These are phyloP conservation scores for Geophilus truncorum DNA, from an alignment of 2,888 invertebrate species.

Conservation along the genomic window DNA sequence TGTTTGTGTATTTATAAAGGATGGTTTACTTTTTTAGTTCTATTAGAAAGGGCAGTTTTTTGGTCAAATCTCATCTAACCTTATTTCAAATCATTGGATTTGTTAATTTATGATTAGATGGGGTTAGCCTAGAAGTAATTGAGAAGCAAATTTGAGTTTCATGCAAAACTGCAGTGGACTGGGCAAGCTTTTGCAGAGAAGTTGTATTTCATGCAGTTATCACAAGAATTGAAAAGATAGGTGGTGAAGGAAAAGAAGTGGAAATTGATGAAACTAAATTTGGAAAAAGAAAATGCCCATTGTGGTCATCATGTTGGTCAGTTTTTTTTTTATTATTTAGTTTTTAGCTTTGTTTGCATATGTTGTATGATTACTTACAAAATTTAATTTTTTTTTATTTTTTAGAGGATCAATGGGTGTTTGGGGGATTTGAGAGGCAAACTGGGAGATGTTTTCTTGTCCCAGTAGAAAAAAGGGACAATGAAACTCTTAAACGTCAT, in stretches of 20 bases:
- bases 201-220: slow-evolving; percentile 4
- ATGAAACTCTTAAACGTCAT: background rate
- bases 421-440: background rate
- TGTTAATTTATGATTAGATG: background rate
- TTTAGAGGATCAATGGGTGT: background rate
- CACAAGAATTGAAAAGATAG: background rate
- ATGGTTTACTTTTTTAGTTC: background rate
- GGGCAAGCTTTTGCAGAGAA: slow-evolving; percentile 31
- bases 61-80: background rate
- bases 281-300: slow-evolving; percentile 18
- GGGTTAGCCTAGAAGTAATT: background rate
- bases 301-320: background rate
- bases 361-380: too few species aligned
- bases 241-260: background rate
- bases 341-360: too few species aligned
- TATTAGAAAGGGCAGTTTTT: background rate
- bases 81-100: background rate
- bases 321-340: too few species aligned
- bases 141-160: background rate
- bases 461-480: background rate
- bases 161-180: background rate
- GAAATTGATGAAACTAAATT: slow-evolving; percentile 32
- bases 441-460: background rate
- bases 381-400: background rate
- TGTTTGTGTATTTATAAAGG: background rate